A percentile compares a stretch with the other conserved stretches of the same genome.
These are phyloP conservation scores for Epizoanthus rinbou DNA, from an alignment of 92 coral and sea anemone species.

Conservation along the genomic window DNA sequence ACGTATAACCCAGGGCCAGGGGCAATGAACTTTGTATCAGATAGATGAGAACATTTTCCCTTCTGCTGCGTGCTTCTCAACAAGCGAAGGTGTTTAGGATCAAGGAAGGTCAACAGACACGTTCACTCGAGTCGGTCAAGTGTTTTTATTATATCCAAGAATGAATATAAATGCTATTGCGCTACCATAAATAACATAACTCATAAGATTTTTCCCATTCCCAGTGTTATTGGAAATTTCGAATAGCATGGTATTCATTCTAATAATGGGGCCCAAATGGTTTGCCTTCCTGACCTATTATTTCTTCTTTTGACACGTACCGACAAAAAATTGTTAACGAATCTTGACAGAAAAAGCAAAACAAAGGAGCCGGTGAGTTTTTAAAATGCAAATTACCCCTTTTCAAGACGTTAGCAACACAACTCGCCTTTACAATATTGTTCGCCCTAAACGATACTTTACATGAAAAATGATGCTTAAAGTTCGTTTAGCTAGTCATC, in stretches of 20 bases:
- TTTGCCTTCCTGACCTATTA: conserved; percentile 1
- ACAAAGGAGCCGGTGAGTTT: background rate
- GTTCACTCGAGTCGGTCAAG: background rate
- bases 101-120: background rate
- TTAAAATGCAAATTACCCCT: conserved; percentile 13
- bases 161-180: background rate
- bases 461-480: background rate
- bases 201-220: background rate
- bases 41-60: no score
- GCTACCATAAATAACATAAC: conserved; percentile 4
- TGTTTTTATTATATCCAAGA: background rate
- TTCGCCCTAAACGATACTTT: background rate
- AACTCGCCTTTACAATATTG: background rate
- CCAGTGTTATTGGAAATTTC: background rate
- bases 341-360: background rate
- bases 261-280: background rate
- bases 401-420: background rate
- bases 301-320: background rate
- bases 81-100: no score
- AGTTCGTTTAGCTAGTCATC: no score
- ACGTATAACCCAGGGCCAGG: no score
- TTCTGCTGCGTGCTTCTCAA: no score
- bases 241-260: background rate
- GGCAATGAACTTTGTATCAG: no score
- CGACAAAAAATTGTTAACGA: background rate